These are phyloP conservation scores for Graptemys geographica DNA, from an alignment of 2,797 vertebrate species.

Conservation along the genomic window DNA sequence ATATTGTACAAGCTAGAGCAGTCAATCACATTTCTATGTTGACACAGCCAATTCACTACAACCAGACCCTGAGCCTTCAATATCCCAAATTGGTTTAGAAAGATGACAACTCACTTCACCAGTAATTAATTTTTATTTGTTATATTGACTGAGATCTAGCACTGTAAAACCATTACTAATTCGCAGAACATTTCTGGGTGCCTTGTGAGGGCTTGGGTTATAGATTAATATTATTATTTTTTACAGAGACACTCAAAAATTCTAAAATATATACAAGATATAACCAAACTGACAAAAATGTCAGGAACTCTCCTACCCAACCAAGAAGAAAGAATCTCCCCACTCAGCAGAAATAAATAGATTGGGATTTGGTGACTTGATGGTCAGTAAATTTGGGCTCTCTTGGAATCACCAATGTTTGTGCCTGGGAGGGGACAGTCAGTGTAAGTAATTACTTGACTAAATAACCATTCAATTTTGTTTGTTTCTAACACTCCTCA, in stretches of 20 bases:
- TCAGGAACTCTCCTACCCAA: background rate
- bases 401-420: constrained; percentile 37
- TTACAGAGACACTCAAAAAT: background rate
- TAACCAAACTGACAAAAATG: constrained; percentile 2
- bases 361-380: constrained; percentile 33
- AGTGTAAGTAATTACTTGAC: constrained; percentile 65
- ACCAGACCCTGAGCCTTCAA: background rate
- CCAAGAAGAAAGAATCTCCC: constrained; percentile 9
- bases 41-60: background rate
- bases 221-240: background rate
- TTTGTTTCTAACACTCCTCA: constrained; percentile 55
- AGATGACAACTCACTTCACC: background rate
- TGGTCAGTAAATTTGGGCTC: constrained; percentile 51
- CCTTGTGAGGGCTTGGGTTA: background rate
- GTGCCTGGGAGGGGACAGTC: constrained; percentile 38
- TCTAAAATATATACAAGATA: background rate
- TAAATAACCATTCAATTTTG: constrained; percentile 62
- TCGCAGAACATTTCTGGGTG: background rate
- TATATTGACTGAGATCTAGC: background rate
- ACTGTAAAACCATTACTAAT: background rate
- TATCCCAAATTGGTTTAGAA: background rate
- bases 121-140: background rate
- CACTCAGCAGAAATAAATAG: constrained; percentile 50
- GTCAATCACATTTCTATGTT: background rate
- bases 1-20: background rate